Evolutionary conservation across 2,888 invertebrate species (phyloP).

Genomic region (Diarsia dahlii): DNA sequence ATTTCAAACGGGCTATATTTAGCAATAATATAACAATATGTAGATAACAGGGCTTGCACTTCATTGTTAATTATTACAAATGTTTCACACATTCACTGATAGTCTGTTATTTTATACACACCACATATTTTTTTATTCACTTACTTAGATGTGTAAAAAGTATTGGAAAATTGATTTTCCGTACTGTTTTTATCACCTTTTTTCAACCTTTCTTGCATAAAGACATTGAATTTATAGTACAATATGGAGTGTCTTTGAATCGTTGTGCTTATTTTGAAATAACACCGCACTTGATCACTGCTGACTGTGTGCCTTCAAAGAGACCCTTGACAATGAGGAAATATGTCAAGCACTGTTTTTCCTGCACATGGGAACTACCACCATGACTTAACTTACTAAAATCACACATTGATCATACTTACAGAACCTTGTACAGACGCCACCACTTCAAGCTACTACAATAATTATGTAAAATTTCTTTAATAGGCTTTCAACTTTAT

Average conservation of each 20-base stretch:
- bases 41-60: conserved; percentile 21
- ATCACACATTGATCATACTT: too few relatives aligned
- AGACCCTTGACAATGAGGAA: not conserved
- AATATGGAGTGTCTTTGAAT: not conserved
- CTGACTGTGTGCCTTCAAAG: not conserved
- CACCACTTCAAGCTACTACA: too few relatives aligned
- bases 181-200: too few relatives aligned
- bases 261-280: not conserved
- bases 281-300: not conserved
- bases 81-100: conserved; percentile 17
- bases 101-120: not conserved
- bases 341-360: not conserved
- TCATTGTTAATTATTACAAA: conserved; percentile 26
- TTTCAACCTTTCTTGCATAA: too few relatives aligned
- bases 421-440: not conserved
- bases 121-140: not conserved
- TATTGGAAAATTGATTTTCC: not conserved
- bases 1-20: conserved; percentile 17
- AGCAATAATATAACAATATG: conserved; percentile 11
- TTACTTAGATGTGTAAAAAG: not conserved
- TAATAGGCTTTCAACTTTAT: too few relatives aligned
- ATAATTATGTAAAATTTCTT: too few relatives aligned
- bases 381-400: not conserved
- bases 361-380: not conserved
- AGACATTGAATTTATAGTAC: too few relatives aligned